These are phyloP conservation scores for Tapirus indicus DNA, from an alignment of 2,797 vertebrate genomes.

Conservation along the genomic window DNA sequence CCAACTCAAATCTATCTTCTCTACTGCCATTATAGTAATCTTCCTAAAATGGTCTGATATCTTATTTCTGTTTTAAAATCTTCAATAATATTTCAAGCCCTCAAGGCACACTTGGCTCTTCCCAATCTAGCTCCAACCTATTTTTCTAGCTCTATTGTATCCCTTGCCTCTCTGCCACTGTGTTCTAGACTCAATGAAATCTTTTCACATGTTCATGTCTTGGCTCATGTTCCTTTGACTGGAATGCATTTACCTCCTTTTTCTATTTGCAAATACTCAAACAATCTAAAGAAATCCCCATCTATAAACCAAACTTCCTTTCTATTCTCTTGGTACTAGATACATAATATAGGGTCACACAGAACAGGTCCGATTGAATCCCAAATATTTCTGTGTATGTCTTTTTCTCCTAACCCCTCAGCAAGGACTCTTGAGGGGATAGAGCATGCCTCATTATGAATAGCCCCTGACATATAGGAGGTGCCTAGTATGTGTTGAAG, in stretches of 20 bases:
- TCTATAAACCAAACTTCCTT: background rate
- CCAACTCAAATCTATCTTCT: background rate
- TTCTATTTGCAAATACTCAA: background rate
- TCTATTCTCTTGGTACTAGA: background rate
- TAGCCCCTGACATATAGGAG: background rate
- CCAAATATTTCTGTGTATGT: background rate
- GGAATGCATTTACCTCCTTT: background rate
- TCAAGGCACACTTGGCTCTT: background rate
- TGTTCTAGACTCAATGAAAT: background rate
- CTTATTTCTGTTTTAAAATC: conserved; percentile 37
- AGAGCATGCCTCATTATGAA: background rate
- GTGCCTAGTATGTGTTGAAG: background rate
- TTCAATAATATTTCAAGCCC: background rate
- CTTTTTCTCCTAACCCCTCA: background rate
- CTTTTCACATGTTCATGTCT: background rate
- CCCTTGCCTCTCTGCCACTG: background rate
- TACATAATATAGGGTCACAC: background rate
- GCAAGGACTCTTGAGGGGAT: background rate
- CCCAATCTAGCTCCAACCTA: background rate
- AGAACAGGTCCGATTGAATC: background rate
- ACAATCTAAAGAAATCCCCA: background rate
- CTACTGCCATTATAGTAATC: background rate
- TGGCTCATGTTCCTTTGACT: background rate
- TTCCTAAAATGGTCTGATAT: background rate
- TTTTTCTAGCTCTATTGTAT: background rate